Conservation (phyloP, 1,140 invertebrate genomes). For the Chrysopa pallens region DNA sequence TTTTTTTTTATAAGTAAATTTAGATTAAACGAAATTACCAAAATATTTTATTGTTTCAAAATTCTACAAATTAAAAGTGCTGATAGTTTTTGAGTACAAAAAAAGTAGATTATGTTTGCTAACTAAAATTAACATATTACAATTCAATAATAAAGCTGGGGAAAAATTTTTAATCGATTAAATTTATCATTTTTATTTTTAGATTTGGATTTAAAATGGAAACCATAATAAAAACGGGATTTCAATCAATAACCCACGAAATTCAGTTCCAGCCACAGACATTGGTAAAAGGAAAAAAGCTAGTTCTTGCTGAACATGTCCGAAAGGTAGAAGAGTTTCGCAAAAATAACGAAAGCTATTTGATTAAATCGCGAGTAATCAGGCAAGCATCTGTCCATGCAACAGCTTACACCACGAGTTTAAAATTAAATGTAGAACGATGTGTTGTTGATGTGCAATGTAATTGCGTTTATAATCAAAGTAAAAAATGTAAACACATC, state of each 20-base stretch:
- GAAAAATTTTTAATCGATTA: too few relatives aligned
- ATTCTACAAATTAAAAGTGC: too few relatives aligned
- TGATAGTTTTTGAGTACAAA: too few relatives aligned
- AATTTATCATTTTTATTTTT: too few relatives aligned
- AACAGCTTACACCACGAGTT: not conserved
- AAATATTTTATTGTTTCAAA: too few relatives aligned
- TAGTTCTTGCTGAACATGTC: conserved; percentile 6
- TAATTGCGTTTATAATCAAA: conserved; percentile 3
- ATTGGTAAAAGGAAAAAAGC: conserved; percentile 5
- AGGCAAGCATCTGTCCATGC: conserved; percentile 4
- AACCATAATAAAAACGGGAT: conserved; percentile 3
- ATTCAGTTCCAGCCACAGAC: conserved; percentile 7
- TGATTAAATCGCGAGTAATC: conserved; percentile 5
- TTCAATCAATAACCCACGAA: conserved; percentile 3
- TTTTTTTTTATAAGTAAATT: too few relatives aligned
- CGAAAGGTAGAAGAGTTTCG: conserved; percentile 5
- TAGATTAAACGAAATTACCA: too few relatives aligned
- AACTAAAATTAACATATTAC: too few relatives aligned
- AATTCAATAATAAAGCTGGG: too few relatives aligned
- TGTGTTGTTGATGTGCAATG: conserved; percentile 4
- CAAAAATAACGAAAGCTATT: conserved; percentile 4
- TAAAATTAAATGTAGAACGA: conserved; percentile 2
- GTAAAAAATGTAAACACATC: conserved; percentile 8
- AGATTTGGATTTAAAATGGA: not conserved
- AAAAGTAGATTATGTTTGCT: too few relatives aligned